A percentile compares a stretch with the other conserved stretches of the same genome.
phyloP scores from a whole-genome alignment of 1,140 invertebrate species.

The Steinernema feltiae region DNA sequence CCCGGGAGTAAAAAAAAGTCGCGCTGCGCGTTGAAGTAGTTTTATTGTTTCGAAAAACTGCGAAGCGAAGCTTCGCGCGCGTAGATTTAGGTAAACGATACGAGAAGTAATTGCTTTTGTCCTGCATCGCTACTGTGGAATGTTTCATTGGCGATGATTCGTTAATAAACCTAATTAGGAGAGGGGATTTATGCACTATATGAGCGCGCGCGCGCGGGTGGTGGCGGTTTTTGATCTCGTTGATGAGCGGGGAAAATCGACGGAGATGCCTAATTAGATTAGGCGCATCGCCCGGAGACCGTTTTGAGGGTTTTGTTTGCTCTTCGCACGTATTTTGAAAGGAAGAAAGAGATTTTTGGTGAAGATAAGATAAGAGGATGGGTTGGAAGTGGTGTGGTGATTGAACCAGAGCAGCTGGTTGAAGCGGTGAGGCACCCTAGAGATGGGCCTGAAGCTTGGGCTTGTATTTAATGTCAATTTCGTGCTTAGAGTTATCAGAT shows the following conservation, averaged over 20 bases:
- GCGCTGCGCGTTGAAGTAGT: not conserved
- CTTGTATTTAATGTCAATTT: no score
- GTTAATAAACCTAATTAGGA: not conserved
- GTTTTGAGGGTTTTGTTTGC: not conserved
- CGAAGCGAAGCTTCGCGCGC: not conserved
- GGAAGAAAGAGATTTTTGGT: not conserved
- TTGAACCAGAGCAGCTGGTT: no score
- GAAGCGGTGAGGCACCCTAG: no score
- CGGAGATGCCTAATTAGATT: not conserved
- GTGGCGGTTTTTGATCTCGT: no score
- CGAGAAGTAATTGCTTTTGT: slow-evolving; percentile 1
- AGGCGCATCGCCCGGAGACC: not conserved
- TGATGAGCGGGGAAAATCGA: not conserved
- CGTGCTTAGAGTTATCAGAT: no score
- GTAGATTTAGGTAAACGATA: not conserved
- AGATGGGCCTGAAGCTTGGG: no score
- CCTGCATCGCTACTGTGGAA: no score
- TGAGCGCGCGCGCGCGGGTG: no score
- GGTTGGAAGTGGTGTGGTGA: no score
- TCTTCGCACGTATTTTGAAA: no score
- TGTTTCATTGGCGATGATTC: not conserved
- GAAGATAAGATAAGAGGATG: no score
- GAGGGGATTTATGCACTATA: no score
- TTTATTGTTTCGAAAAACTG: slow-evolving; percentile 5
- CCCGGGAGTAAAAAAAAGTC: not conserved